These are phyloP conservation scores for Lepidocolaptes lacrymiger DNA, from an alignment of 2,797 vertebrate genomes.

Conservation along the genomic window DNA sequence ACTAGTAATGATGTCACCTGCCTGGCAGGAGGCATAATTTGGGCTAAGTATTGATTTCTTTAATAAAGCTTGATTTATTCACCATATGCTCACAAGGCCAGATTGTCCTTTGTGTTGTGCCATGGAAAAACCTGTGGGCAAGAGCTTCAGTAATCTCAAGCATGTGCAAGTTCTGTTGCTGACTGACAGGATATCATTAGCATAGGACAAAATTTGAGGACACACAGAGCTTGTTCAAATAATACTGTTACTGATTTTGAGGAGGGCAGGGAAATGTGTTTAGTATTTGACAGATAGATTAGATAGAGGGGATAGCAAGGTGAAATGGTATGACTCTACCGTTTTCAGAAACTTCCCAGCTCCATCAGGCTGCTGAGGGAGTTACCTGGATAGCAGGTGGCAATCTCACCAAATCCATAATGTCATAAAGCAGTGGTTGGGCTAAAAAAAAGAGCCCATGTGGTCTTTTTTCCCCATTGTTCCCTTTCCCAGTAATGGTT, in stretches of 20 bases:
- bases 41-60: slow-evolving; percentile 28
- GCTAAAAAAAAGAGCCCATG: not conserved
- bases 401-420: not conserved
- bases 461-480: rapidly evolving
- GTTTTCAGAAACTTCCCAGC: not conserved
- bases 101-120: not conserved
- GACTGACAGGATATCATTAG: slow-evolving; percentile 19
- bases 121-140: not conserved
- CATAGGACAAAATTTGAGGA: not conserved
- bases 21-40: slow-evolving; percentile 29
- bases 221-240: not conserved
- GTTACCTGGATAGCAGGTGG: not conserved
- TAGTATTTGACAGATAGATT: not conserved
- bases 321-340: not conserved
- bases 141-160: not conserved
- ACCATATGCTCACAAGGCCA: not conserved
- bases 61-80: not conserved
- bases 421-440: not conserved
- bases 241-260: not conserved
- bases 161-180: not conserved
- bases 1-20: slow-evolving; percentile 21
- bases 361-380: not conserved
- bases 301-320: not conserved
- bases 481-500: not conserved
- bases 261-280: not conserved